These are phyloP conservation scores for Zingel zingel DNA, from an alignment of 2,113 vertebrate genomes.

Conservation along the genomic window DNA sequence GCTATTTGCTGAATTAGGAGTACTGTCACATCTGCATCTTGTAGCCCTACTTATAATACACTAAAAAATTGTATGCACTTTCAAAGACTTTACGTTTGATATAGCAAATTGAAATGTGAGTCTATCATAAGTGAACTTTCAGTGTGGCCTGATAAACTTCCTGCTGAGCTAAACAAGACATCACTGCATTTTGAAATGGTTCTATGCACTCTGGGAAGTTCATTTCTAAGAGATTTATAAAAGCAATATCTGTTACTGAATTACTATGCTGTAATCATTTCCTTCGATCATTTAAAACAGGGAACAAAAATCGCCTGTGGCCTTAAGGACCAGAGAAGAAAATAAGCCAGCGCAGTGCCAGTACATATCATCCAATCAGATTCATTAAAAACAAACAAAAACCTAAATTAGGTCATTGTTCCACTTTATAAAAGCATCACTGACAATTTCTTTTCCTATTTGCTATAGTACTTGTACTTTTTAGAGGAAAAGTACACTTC, in stretches of 20 bases:
- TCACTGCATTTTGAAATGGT: neutral
- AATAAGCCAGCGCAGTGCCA: conserved; percentile 8
- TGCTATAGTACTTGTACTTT: too few relatives aligned
- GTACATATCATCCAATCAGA: conserved; percentile 22
- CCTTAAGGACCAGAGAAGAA: neutral
- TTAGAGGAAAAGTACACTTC: too few relatives aligned
- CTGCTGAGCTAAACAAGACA: conserved; percentile 8
- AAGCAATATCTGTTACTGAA: neutral
- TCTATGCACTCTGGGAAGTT: neutral
- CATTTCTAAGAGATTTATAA: conserved; percentile 1
- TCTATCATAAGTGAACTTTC: neutral
- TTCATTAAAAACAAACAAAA: conserved; percentile 33
- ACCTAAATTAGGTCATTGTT: neutral
- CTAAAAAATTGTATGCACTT: neutral
- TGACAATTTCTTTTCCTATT: neutral
- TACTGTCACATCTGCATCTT: neutral
- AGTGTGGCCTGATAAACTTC: neutral
- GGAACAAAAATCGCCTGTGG: neutral
- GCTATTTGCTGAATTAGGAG: neutral
- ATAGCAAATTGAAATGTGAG: neutral
- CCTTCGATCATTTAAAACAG: conserved; percentile 11
- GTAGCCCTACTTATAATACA: neutral
- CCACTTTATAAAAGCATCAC: neutral
- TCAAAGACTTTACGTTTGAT: neutral
- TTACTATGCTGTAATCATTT: conserved; percentile 28